Conservation (phyloP, 2,888 invertebrate species). For the Cephus pygmeus region DNA sequence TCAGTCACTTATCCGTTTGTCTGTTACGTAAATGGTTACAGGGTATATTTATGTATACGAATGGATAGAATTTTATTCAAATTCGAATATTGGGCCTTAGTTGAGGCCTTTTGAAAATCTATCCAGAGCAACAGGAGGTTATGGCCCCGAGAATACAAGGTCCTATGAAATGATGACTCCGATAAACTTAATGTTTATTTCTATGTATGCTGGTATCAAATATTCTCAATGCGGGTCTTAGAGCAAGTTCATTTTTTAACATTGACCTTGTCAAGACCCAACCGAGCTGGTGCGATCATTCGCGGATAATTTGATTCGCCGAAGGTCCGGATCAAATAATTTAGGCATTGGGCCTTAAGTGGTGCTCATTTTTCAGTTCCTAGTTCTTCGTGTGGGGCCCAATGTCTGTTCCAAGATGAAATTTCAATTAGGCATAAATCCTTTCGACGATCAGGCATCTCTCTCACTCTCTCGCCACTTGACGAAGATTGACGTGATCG, state of each 20-base stretch:
- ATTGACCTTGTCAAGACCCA: not conserved
- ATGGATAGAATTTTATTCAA: not conserved
- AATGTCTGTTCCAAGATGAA: not conserved
- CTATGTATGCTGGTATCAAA: not conserved
- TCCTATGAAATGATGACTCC: not conserved
- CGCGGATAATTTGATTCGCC: conserved; percentile 3
- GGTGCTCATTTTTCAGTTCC: not conserved
- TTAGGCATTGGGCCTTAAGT: not conserved
- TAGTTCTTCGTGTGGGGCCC: not conserved
- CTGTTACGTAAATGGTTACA: not conserved
- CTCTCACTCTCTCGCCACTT: not conserved
- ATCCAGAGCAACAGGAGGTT: not conserved
- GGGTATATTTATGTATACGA: not conserved
- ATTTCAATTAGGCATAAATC: not conserved
- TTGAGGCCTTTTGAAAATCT: not conserved
- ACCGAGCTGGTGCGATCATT: not conserved
- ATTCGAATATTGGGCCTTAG: not conserved
- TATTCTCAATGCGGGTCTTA: not conserved
- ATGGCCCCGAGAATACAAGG: not conserved
- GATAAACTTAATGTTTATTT: not conserved
- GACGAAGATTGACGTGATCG: not conserved
- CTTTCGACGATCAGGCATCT: not conserved
- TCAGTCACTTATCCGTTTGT: not conserved
- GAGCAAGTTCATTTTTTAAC: conserved; percentile 2
- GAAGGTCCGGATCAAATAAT: not conserved